A percentile compares a stretch with the other conserved stretches of the same genome.
Evolutionary conservation across 2,888 invertebrate genomes (phyloP).

Genomic region (Dicyrtomina minuta): DNA sequence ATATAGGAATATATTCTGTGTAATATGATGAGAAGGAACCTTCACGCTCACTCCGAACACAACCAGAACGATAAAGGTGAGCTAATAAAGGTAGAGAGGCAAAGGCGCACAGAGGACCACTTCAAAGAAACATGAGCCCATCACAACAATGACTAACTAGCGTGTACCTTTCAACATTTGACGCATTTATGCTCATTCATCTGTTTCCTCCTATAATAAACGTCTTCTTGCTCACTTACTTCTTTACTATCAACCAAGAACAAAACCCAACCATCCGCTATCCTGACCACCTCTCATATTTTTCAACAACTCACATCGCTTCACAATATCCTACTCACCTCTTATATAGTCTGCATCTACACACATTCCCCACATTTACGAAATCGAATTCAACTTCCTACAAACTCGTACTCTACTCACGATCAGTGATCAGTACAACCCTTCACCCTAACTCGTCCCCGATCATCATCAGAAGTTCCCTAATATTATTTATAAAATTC

Average conservation of each 20-base stretch:
- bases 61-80: conserved; percentile 10
- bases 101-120: conserved; percentile 24
- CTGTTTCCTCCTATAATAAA: neutral
- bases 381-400: too few species aligned
- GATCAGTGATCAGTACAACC: too few species aligned
- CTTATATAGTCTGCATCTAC: too few species aligned
- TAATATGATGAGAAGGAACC: neutral
- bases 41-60: neutral
- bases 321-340: neutral
- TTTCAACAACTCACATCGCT: neutral
- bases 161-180: conserved; percentile 31
- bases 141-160: conserved; percentile 36
- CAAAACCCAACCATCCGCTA: conserved; percentile 3
- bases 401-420: too few species aligned
- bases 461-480: too few species aligned
- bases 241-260: neutral
- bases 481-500: too few species aligned
- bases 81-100: neutral
- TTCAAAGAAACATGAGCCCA: conserved; percentile 35
- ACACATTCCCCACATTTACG: too few species aligned
- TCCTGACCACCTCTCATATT: conserved; percentile 1
- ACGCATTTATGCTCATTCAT: conserved; percentile 29
- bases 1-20: neutral
- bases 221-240: neutral
- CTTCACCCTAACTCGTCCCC: too few species aligned